Evolutionary conservation across 2,797 vertebrate genomes (phyloP).

Genomic region (Spinibarbus caldwelli): DNA sequence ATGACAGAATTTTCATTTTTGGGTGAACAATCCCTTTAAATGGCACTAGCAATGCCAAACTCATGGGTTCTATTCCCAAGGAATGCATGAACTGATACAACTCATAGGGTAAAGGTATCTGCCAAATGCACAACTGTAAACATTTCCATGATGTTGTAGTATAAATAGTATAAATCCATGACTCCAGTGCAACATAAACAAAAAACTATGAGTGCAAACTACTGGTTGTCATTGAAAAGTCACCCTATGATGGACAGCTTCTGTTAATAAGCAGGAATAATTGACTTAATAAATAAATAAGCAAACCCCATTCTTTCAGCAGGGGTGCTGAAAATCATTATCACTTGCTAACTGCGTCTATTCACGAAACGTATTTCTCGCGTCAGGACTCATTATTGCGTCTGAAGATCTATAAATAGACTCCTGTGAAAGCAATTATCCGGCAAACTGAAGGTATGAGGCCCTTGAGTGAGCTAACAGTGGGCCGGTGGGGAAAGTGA

Average conservation of each 20-base stretch:
- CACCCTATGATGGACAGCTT: background rate
- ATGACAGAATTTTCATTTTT: too few species aligned
- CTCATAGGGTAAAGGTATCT: background rate
- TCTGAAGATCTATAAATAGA: conserved; percentile 41
- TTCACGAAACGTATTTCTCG: conserved; percentile 22
- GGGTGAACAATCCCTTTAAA: too few species aligned
- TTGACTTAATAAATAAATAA: conserved; percentile 26
- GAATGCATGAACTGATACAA: background rate
- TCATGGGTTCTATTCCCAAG: background rate
- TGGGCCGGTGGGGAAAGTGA: background rate
- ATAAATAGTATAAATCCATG: background rate
- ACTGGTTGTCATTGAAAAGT: background rate
- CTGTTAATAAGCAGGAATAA: conserved; percentile 34
- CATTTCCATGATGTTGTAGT: background rate
- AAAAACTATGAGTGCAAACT: background rate
- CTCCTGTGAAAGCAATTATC: conserved; percentile 50
- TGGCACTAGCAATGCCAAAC: background rate
- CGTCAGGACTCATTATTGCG: conserved; percentile 36
- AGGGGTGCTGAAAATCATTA: conserved; percentile 33
- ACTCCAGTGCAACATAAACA: background rate
- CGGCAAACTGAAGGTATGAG: conserved; percentile 39
- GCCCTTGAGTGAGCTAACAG: conserved; percentile 18
- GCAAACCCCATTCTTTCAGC: conserved; percentile 24
- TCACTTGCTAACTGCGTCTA: conserved; percentile 20
- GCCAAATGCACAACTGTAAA: background rate